Evolutionary conservation across 2,113 vertebrate species (phyloP).

Genomic region (Sciurus niger): DNA sequence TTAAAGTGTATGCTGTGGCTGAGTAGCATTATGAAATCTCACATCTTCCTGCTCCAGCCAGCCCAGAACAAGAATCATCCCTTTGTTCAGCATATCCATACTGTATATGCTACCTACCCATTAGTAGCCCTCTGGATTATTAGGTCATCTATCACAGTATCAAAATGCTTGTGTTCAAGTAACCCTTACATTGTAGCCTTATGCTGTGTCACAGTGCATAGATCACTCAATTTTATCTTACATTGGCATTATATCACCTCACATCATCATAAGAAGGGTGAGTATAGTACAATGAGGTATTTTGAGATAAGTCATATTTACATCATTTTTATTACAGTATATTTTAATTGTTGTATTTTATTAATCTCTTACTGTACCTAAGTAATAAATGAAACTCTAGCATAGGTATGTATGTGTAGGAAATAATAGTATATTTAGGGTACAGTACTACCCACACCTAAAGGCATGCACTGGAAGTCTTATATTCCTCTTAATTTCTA

Average conservation of each 20-base stretch:
- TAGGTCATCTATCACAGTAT: background rate
- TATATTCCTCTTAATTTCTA: background rate
- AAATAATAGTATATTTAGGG: background rate
- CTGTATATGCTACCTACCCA: background rate
- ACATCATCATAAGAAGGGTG: background rate
- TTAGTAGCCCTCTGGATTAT: background rate
- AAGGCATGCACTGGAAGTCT: background rate
- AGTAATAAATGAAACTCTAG: background rate
- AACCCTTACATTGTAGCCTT: background rate
- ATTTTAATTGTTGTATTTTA: background rate
- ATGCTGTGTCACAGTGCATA: background rate
- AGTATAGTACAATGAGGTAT: background rate
- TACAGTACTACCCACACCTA: background rate
- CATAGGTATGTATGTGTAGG: background rate
- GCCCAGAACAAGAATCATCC: background rate
- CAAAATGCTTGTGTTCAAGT: background rate
- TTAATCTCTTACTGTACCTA: background rate
- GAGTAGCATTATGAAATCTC: background rate
- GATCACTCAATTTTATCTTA: background rate
- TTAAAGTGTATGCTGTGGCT: background rate
- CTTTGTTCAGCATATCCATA: background rate
- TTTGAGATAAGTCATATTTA: background rate
- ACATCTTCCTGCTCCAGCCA: background rate
- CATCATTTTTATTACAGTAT: background rate
- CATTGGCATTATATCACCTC: background rate